These are phyloP conservation scores for Montipora efflorescens DNA, from an alignment of 64 coral and sea anemone species.

Conservation along the genomic window DNA sequence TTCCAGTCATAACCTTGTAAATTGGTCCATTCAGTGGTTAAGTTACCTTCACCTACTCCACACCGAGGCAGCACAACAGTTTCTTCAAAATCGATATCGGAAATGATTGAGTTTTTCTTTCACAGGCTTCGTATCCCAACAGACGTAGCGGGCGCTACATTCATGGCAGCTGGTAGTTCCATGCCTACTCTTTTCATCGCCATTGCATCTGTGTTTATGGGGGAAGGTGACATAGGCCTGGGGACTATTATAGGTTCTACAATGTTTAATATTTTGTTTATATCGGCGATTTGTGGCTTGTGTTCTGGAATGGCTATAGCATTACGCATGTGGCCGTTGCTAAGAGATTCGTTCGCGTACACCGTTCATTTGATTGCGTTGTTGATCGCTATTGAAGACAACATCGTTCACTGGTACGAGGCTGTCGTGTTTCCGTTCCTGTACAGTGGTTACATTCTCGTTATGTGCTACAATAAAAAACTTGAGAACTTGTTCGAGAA, in stretches of 20 bases:
- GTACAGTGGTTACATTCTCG: slow-evolving; percentile 82
- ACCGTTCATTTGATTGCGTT: slow-evolving; percentile 73
- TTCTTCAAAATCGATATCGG: too few relatives aligned
- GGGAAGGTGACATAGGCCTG: slow-evolving; percentile 97
- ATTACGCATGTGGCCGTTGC: slow-evolving; percentile 79
- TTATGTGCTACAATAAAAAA: slow-evolving; percentile 87
- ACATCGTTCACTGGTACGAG: slow-evolving; percentile 94
- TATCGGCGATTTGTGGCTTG: slow-evolving; percentile 89
- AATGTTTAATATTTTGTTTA: slow-evolving; percentile 99
- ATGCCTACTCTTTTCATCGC: slow-evolving; percentile 98
- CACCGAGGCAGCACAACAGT: too few relatives aligned
- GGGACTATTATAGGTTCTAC: slow-evolving; percentile 98
- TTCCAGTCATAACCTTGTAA: too few relatives aligned
- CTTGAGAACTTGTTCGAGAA: slow-evolving; percentile 79
- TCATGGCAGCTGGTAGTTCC: slow-evolving; percentile 99
- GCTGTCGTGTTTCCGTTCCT: slow-evolving; percentile 80
- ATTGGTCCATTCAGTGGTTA: too few relatives aligned
- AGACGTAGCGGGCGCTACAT: slow-evolving; percentile 98
- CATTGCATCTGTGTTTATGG: slow-evolving; percentile 97
- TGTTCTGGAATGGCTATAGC: slow-evolving; percentile 84
- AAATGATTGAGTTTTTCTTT: background rate
- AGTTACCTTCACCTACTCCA: too few relatives aligned
- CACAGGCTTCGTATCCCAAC: slow-evolving; percentile 90
- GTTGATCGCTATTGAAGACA: slow-evolving; percentile 84
- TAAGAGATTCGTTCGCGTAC: slow-evolving; percentile 91